Evolutionary conservation across 2,797 vertebrate species (phyloP).

Genomic region (Danio jaintianensis): DNA sequence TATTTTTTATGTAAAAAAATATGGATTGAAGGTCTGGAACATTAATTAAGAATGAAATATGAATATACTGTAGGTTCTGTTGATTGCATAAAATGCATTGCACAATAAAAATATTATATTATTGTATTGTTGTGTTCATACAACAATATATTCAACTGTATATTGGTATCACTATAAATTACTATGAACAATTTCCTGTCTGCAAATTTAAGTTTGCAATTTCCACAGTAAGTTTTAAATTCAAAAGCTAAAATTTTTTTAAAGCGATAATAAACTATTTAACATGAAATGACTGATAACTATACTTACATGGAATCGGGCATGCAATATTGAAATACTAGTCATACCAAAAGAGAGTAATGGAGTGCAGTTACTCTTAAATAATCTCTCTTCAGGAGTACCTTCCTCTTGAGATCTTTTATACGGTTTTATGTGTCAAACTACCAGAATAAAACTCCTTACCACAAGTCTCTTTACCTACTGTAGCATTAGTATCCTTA

Average conservation of each 20-base stretch:
- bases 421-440: not conserved
- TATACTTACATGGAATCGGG: not conserved
- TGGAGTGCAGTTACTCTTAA: not conserved
- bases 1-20: slow-evolving; percentile 25
- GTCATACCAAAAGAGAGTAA: not conserved
- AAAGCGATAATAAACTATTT: not conserved
- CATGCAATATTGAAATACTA: not conserved
- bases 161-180: too few species aligned
- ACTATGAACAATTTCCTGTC: too few species aligned
- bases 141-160: too few species aligned
- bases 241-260: not conserved
- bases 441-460: not conserved
- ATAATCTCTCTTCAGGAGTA: not conserved
- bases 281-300: not conserved
- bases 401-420: not conserved
- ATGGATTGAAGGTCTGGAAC: slow-evolving; percentile 17
- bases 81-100: slow-evolving; percentile 10
- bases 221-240: not conserved
- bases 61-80: slow-evolving; percentile 10
- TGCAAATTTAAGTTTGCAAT: too few species aligned
- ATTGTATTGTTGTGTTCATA: too few species aligned
- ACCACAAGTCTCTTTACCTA: not conserved
- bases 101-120: too few species aligned
- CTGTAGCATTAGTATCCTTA: not conserved
- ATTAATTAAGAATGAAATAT: slow-evolving; percentile 24